These are phyloP conservation scores for Luehdorfia chinensis DNA, from an alignment of 1,140 invertebrate genomes.

Conservation along the genomic window DNA sequence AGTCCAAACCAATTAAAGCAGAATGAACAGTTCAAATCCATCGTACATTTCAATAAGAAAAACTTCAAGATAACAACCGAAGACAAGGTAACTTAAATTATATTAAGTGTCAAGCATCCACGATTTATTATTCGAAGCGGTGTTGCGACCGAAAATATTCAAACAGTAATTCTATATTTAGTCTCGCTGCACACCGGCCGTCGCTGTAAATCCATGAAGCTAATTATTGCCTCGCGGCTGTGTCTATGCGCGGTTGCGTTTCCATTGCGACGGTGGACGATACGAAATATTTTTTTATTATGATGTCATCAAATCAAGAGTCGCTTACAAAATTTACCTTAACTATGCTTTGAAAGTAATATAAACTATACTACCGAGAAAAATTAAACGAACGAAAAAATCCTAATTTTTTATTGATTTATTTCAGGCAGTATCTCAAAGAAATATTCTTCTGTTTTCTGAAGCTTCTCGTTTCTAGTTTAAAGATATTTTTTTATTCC, in stretches of 20 bases:
- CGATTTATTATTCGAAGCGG: conserved; percentile 5
- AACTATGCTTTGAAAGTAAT: too few relatives aligned
- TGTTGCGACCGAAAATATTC: conserved; percentile 19
- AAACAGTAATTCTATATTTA: conserved; percentile 38
- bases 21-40: not conserved
- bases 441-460: too few relatives aligned
- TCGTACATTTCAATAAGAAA: conserved; percentile 2
- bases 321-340: too few relatives aligned
- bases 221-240: conserved; percentile 53
- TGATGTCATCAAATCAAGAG: too few relatives aligned
- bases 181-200: conserved; percentile 28
- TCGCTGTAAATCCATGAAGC: conserved; percentile 51
- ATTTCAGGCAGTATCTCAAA: too few relatives aligned
- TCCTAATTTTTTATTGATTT: too few relatives aligned
- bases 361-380: too few relatives aligned
- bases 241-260: conserved; percentile 21
- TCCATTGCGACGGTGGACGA: conserved; percentile 23
- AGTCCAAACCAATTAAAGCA: not conserved
- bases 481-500: too few relatives aligned
- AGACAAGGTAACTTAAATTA: conserved; percentile 9
- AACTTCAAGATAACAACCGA: not conserved
- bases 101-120: conserved; percentile 8
- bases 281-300: not conserved
- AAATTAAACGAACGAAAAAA: too few relatives aligned
- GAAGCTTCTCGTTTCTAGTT: too few relatives aligned